Evolutionary conservation across 2,113 vertebrate species (phyloP).

Genomic region (Hypocryptadius cinnamomeus): DNA sequence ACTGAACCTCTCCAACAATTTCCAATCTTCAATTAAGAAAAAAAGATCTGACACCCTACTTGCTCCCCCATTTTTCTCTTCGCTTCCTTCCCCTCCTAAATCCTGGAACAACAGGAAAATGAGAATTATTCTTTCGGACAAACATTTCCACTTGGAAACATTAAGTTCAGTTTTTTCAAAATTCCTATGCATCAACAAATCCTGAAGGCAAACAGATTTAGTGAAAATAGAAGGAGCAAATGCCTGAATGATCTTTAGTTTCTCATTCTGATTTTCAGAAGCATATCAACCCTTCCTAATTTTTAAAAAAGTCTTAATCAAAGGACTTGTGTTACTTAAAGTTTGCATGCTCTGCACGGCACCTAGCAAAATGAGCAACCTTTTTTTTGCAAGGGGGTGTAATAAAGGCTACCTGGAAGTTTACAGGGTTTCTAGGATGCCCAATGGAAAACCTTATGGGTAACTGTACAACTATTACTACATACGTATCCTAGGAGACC

Average conservation of each 20-base stretch:
- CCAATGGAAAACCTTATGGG: not conserved
- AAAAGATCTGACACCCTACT: not conserved
- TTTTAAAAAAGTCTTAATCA: not conserved
- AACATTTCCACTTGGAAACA: not conserved
- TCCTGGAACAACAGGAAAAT: not conserved
- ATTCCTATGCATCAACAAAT: not conserved
- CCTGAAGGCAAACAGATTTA: not conserved
- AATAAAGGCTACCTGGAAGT: not conserved
- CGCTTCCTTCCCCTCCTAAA: not conserved
- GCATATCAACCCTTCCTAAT: not conserved
- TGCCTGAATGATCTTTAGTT: not conserved
- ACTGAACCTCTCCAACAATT: not conserved
- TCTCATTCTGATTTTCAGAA: not conserved
- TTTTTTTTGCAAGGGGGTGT: not conserved
- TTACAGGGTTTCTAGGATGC: not conserved
- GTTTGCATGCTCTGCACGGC: not conserved
- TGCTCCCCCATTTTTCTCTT: not conserved
- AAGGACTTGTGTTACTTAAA: not conserved
- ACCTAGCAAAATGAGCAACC: not conserved
- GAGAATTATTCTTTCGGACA: not conserved
- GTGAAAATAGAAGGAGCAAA: not conserved
- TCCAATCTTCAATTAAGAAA: not conserved
- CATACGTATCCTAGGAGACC: slow-evolving; percentile 63
- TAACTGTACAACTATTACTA: slow-evolving; percentile 34
- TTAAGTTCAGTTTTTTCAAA: not conserved